Base-by-base conservation (phyloP, 2,797 vertebrate genomes). In the Mormyrops attenuatus region DNA sequence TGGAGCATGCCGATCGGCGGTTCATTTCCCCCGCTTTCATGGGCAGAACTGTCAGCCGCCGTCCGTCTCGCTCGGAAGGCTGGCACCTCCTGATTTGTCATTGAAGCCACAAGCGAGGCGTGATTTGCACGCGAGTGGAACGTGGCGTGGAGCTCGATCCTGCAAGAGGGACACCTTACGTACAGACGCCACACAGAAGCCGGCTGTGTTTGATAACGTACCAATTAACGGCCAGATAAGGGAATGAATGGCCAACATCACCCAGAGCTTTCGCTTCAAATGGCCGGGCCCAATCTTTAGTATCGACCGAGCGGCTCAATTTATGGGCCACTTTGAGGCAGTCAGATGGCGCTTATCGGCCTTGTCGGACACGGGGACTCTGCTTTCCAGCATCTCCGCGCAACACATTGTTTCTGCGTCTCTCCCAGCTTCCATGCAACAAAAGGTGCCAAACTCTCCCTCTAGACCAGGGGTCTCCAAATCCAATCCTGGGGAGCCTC, bases 11-110 rank as follows among this genome's bases (percentile, higher is more conserved):
- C 38, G 34, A 44, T 80, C 44, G 80, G 8, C 20, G 41, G 15
- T 85, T 47, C 80, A 44, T 85, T 22, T 50, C 41, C 80, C n/a
- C 94, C 93, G 92, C 95, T 95, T 95, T 94, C 93, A 95, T 94
- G 91, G 90, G 89, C 86, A 84, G 50, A 53, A 52, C 91, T 90
- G 93, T 93, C 91, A 91, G 91, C 90, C 90, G 91, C 66, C 89
- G 93, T 92, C 93, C 93, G 91, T 93, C 92, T 92, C 50, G 44
- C 20, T 11, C 90, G 89, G 87, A 91, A 91, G 89, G 93, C 93
- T 88, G 90, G 92, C 90, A 63, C 69, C 86, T 26, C 47, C 90
- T 55, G 86, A 91, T 92, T 94, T 93, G 92, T 94, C 93, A 94
- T 93, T 94, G 92, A 93, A 90, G 91, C 91, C 89, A 89, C 92